A percentile compares a stretch with the other conserved stretches of the same genome.
Evolutionary conservation across 1,140 invertebrate genomes (phyloP).

Genomic region (Piezodorus guildinii): DNA sequence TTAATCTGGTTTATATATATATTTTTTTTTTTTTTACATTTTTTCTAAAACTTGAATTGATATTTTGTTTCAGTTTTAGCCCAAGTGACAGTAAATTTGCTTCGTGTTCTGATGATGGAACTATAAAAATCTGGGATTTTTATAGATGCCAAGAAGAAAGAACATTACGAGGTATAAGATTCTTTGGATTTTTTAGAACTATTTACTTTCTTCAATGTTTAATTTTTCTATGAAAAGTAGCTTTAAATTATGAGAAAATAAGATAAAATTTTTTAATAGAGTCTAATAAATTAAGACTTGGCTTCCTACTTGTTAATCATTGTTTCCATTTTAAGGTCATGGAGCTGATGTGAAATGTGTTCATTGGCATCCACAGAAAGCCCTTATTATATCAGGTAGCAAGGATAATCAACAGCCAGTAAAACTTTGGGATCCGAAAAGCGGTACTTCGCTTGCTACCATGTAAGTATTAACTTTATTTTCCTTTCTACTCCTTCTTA

Average conservation of each 20-base stretch:
- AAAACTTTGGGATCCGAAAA: constrained; percentile 98
- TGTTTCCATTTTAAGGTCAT: constrained; percentile 54
- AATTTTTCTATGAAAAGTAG: neutral
- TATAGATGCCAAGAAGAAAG: constrained; percentile 91
- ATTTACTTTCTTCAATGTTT: neutral
- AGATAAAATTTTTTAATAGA: too few species aligned
- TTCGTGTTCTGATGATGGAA: constrained; percentile 98
- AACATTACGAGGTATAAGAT: constrained; percentile 70
- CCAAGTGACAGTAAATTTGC: constrained; percentile 97
- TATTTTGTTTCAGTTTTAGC: constrained; percentile 72
- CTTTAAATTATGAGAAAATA: too few species aligned
- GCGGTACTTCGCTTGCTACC: constrained; percentile 76
- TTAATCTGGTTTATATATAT: too few species aligned
- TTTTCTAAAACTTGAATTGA: too few species aligned
- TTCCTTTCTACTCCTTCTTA: constrained; percentile 24
- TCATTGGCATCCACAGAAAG: constrained; percentile 98
- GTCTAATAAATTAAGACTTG: too few species aligned
- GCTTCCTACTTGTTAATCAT: too few species aligned
- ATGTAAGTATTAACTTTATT: constrained; percentile 39
- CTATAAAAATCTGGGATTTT: constrained; percentile 97
- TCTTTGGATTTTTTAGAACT: neutral
- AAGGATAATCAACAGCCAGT: constrained; percentile 99
- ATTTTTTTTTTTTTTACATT: too few species aligned
- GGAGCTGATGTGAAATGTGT: constrained; percentile 99
- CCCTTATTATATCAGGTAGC: constrained; percentile 91